Evolutionary conservation across 2,797 vertebrate genomes (phyloP), one percentile per base, ranked within the genome.

Genomic region (Coregonus suidteri): DNA sequence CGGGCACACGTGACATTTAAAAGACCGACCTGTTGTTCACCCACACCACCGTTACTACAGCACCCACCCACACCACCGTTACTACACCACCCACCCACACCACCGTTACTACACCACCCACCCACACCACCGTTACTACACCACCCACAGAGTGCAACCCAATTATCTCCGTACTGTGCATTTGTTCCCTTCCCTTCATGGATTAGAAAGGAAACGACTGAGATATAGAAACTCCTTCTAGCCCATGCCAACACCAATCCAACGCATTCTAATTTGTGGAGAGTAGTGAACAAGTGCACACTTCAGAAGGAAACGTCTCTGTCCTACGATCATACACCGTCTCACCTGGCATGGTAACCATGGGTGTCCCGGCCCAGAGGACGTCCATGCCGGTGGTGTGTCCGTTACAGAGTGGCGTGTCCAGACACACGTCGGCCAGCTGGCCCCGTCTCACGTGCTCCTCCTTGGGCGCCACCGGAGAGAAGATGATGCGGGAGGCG

Each of bases 361-460:
- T 99, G 0, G 98, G 98, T 16, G 98, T 99, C 34, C 98, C 98
- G 72, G 98, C 98, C 98, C 98, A 99, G 67, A 99, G 96, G 5
- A 99, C 98, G 79, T 99, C 98, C 98, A 99, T 99, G 81, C 98
- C 98, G 18, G 98, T 99, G 54, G 98, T 99, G 89, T 99, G 98
- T 14, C 98, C 98, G 14, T 99, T 99, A 88, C 98, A 99, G 67
- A 99, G 96, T 0, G 98, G 98, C 13, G 98, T 99, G 88, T 99
- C 98, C 14, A 99, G 92, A 85, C 98, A 99, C 76, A 99, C 97
- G 71, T 99, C 98, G 6, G 98, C 98, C 87, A 99, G 85, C 78
- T 99, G 98, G 53, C 98, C 98, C 84, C 98, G 94, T 75, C 98
- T 95, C 75, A 99, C 98, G 1, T 99, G 98, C 81, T 99, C 98